Base-by-base conservation (phyloP, 2,797 vertebrate genomes). In the Distichodus sexfasciatus region DNA sequence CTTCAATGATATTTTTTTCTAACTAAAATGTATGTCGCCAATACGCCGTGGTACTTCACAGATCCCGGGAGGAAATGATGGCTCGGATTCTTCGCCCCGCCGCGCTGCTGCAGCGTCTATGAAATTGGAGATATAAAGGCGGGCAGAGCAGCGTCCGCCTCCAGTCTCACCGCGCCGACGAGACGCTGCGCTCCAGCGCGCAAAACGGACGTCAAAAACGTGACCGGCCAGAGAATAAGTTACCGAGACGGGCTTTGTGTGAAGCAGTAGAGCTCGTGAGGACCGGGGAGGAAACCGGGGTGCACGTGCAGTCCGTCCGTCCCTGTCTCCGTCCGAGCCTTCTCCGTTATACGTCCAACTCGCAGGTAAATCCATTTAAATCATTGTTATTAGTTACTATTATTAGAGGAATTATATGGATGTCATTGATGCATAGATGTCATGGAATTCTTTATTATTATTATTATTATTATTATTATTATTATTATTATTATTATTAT, bases 71-170 rank as follows among this genome's bases (percentile, higher is more conserved):
- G 46, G 29, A 38, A 19, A 46, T 36, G 47, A 46, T 75, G 65
- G 3, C 74, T 55, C 55, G 24, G 71, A 72, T 41, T 46, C 29
- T 66, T 54, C 66, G 19, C 11, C 21, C 61, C 26, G 26, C 76
- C 66, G 43, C 46, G 26, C 63, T 57, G 58, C 75, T 67, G 74
- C 70, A 29, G 69, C 23, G 62, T 43, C 47, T 51, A 69, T 58
- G 40, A 54, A 59, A 11, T 71, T 69, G 40, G 80, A 81, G 85
- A 80, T 81, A 72, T 77, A 64, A 48, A 78, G 71, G 61, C 67
- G 66, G 3, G 33, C 11, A 5, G 12, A 26, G 7, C 23, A 12
- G 59, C n/a, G n/a, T n/a, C n/a, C n/a, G n/a, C n/a, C n/a, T n/a
- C n/a, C n/a, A n/a, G n/a, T n/a, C n/a, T n/a, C n/a, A n/a, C n/a